phyloP scores from a whole-genome alignment of 2,797 vertebrate species.

The Sebastes diaconus region DNA sequence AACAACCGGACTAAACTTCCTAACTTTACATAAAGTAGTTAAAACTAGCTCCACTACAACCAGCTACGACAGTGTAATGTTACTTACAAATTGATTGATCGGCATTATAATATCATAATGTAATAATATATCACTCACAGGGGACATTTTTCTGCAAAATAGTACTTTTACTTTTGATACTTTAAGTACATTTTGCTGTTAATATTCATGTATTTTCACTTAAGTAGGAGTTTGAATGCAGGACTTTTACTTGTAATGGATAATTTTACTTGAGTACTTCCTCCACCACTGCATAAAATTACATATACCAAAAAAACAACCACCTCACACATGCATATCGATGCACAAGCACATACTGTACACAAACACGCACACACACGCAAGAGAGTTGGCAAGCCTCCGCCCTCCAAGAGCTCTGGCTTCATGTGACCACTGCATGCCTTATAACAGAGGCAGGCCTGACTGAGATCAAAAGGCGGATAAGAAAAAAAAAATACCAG shows the following conservation, averaged over 20 bases:
- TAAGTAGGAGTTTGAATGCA: background rate
- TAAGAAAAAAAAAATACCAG: conserved; percentile 16
- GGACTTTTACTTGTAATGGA: background rate
- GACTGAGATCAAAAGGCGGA: conserved; percentile 36
- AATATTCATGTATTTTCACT: background rate
- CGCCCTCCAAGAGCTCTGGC: conserved; percentile 17
- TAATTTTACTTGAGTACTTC: background rate
- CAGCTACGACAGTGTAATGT: no score
- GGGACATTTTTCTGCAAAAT: background rate
- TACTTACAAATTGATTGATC: background rate
- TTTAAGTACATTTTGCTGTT: background rate
- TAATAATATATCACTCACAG: background rate
- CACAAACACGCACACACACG: background rate
- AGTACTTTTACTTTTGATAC: background rate
- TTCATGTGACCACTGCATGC: conserved; percentile 61
- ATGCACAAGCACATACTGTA: conserved; percentile 3
- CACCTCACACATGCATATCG: background rate
- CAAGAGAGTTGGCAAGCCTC: background rate
- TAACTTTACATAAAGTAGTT: no score
- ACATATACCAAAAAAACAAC: background rate
- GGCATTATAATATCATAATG: background rate
- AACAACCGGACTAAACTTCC: no score
- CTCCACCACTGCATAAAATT: background rate
- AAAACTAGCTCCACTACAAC: no score
- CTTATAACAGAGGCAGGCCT: conserved; percentile 50